A percentile compares a stretch with the other conserved stretches of the same genome.
phyloP scores from a whole-genome alignment of 2,797 vertebrate species.

The Syngnathus rostellatus region DNA sequence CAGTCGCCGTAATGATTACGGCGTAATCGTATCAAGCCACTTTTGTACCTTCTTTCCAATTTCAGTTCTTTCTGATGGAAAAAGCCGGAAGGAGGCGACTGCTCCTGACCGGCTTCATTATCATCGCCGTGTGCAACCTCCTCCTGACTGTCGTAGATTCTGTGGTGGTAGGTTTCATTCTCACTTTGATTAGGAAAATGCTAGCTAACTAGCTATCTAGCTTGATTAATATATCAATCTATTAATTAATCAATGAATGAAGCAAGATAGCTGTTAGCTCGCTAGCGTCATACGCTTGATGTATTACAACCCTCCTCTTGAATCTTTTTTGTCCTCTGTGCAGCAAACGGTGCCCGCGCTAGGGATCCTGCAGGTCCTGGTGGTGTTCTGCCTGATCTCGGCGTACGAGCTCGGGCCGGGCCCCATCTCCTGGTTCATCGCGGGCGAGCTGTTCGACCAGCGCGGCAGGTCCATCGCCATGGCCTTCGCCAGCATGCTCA shows the following conservation, averaged over 20 bases:
- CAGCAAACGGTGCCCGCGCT: slow-evolving; percentile 56
- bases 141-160: slow-evolving; percentile 67
- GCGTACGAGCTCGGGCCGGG: slow-evolving; percentile 62
- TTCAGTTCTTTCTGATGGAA: slow-evolving; percentile 66
- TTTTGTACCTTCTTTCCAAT: slow-evolving; percentile 4
- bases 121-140: slow-evolving; percentile 58
- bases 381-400: slow-evolving; percentile 63
- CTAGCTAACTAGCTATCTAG: too few species aligned
- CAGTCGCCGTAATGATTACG: neutral
- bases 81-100: slow-evolving; percentile 50
- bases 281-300: too few species aligned
- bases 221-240: too few species aligned
- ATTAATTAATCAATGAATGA: too few species aligned
- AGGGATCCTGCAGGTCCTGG: slow-evolving; percentile 53
- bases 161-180: slow-evolving; percentile 54
- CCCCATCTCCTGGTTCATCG: slow-evolving; percentile 68
- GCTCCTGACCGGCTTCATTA: slow-evolving; percentile 60
- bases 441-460: slow-evolving; percentile 66
- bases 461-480: slow-evolving; percentile 53
- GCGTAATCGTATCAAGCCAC: too few species aligned
- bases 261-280: too few species aligned
- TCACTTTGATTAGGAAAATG: neutral
- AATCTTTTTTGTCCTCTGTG: too few species aligned
- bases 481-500: slow-evolving; percentile 70
- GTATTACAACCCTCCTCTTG: too few species aligned